These are phyloP conservation scores for Penaeus indicus DNA, from an alignment of 1,140 invertebrate species.

Conservation along the genomic window DNA sequence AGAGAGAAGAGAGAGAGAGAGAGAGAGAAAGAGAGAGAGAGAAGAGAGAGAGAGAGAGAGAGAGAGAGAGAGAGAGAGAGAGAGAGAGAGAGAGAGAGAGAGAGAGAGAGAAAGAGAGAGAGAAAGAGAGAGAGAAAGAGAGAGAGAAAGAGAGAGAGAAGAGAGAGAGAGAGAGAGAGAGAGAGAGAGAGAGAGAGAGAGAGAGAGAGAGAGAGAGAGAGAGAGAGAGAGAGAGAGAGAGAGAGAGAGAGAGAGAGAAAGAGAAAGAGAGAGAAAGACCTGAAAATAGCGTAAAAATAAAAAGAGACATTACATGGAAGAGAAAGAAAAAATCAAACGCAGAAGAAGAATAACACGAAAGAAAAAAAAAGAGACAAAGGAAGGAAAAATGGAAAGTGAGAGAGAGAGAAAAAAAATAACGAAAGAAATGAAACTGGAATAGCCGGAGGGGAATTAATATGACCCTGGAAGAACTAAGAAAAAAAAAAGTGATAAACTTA, in stretches of 20 bases:
- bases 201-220: not conserved
- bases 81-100: not conserved
- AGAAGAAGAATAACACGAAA: not conserved
- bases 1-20: not conserved
- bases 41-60: not conserved
- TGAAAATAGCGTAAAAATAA: not conserved
- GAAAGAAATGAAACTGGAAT: too few relatives aligned
- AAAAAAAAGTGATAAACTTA: too few relatives aligned
- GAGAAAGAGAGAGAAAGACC: not conserved
- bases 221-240: not conserved
- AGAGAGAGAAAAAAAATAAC: not conserved
- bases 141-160: not conserved
- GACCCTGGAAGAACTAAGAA: too few relatives aligned
- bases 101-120: not conserved
- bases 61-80: not conserved
- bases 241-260: not conserved
- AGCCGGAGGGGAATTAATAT: too few relatives aligned
- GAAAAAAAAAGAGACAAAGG: not conserved
- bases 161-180: not conserved
- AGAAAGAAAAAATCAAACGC: not conserved
- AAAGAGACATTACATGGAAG: not conserved
- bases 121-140: not conserved
- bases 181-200: too few relatives aligned
- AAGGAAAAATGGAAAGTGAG: not conserved
- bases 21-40: not conserved